These are phyloP conservation scores for Aleadryas rufinucha DNA, from an alignment of 2,113 vertebrate genomes.

Conservation along the genomic window DNA sequence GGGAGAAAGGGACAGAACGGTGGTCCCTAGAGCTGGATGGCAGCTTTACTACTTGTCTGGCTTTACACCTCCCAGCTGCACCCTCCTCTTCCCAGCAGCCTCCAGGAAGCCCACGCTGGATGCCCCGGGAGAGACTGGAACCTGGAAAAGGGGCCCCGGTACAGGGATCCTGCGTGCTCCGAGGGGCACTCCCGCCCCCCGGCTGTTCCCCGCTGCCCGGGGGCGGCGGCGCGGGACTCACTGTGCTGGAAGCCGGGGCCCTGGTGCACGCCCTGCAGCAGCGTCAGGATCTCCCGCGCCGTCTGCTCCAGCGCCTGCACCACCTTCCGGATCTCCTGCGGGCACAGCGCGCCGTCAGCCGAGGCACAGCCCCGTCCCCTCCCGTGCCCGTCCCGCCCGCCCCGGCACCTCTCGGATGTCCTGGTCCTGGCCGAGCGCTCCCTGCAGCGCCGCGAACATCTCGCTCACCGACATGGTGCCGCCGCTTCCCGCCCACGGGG, in stretches of 20 bases:
- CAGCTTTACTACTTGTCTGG: rapidly evolving
- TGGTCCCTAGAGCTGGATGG: rapidly evolving
- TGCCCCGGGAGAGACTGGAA: too few relatives aligned
- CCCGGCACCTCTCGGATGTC: conserved; percentile 86
- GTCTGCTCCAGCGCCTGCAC: conserved; percentile 93
- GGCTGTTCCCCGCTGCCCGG: not conserved
- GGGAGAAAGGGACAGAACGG: rapidly evolving
- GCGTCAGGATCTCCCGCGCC: conserved; percentile 92
- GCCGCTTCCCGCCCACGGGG: not conserved
- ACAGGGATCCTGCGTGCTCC: too few relatives aligned
- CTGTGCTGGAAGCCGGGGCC: conserved; percentile 92
- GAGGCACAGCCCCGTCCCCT: rapidly evolving
- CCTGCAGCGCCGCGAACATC: conserved; percentile 90
- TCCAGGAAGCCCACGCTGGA: rapidly evolving
- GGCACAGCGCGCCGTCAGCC: not conserved
- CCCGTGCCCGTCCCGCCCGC: not conserved
- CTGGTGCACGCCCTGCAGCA: conserved; percentile 95
- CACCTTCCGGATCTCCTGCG: conserved; percentile 92
- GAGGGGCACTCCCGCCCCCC: rapidly evolving
- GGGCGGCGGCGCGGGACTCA: conserved; percentile 61
- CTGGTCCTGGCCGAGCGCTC: conserved; percentile 88
- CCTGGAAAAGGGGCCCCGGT: rapidly evolving
- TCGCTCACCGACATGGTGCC: conserved; percentile 89
- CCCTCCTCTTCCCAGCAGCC: not conserved
- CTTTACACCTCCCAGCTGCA: not conserved